phyloP scores from a whole-genome alignment of 2,888 invertebrate species.

The Ormyrus labotus region DNA sequence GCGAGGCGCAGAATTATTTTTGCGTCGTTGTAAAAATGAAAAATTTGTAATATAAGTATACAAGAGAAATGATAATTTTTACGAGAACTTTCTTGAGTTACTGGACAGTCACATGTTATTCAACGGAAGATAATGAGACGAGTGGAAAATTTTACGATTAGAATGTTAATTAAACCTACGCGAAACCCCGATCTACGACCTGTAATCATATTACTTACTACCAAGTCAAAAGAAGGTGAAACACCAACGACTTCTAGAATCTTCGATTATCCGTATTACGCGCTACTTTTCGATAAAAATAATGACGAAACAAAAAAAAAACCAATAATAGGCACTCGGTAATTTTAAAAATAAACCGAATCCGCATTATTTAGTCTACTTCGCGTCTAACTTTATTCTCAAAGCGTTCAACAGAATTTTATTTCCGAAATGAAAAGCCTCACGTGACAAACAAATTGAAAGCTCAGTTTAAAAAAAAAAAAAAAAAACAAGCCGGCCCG shows the following conservation, averaged over 20 bases:
- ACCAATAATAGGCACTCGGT: not conserved
- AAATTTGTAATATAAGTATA: not conserved
- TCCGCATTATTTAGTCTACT: not conserved
- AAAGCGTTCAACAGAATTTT: not conserved
- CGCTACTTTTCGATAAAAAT: not conserved
- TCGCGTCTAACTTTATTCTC: not conserved
- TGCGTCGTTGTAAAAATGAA: too few species aligned
- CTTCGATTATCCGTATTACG: too few species aligned
- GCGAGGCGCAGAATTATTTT: not conserved
- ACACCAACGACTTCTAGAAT: too few species aligned
- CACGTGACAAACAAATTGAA: too few species aligned
- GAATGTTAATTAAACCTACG: slow-evolving; percentile 15
- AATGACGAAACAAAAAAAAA: not conserved
- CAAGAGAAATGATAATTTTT: not conserved
- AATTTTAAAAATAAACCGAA: too few species aligned
- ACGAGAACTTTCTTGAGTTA: not conserved
- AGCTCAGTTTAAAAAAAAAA: too few species aligned
- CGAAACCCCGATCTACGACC: not conserved
- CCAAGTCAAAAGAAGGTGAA: too few species aligned
- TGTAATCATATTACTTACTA: too few species aligned
- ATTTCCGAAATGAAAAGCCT: not conserved
- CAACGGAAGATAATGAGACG: not conserved
- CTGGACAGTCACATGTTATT: not conserved
- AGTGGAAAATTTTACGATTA: not conserved
- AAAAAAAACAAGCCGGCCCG: too few species aligned